These are phyloP conservation scores for Eudyptes chrysolophus DNA, from an alignment of 2,113 vertebrate species.

Conservation along the genomic window DNA sequence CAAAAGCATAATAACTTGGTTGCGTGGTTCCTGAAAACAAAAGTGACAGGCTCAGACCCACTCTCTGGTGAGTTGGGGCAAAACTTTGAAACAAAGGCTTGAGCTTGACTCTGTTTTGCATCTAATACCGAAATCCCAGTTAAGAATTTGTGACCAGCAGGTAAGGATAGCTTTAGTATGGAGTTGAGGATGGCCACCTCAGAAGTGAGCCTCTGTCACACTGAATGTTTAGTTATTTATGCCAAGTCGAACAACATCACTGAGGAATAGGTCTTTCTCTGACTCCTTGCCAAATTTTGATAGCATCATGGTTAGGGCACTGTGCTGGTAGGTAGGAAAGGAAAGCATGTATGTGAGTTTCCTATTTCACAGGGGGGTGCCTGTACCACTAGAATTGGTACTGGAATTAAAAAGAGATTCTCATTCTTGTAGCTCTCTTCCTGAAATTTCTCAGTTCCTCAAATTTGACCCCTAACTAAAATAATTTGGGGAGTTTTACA, in stretches of 20 bases:
- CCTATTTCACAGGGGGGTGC: background rate
- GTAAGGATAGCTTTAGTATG: background rate
- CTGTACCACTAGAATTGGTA: background rate
- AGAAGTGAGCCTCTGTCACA: background rate
- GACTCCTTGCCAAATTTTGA: background rate
- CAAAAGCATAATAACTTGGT: background rate
- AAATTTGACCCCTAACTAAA: background rate
- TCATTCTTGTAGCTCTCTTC: background rate
- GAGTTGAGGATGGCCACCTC: background rate
- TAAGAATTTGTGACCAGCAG: background rate
- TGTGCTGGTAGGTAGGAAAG: background rate
- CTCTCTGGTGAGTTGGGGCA: background rate
- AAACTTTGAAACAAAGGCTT: background rate
- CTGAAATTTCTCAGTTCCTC: background rate
- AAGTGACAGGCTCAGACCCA: background rate
- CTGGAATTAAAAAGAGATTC: background rate
- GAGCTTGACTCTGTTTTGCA: background rate
- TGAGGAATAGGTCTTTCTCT: background rate
- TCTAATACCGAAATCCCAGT: background rate
- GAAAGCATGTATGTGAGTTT: rapidly evolving
- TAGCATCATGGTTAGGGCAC: background rate
- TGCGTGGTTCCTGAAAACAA: background rate
- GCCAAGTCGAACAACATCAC: background rate
- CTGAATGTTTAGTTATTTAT: background rate
- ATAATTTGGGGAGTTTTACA: background rate